phyloP scores from a whole-genome alignment of 1,140 invertebrate species.

The Rhagoletis zephyria region DNA sequence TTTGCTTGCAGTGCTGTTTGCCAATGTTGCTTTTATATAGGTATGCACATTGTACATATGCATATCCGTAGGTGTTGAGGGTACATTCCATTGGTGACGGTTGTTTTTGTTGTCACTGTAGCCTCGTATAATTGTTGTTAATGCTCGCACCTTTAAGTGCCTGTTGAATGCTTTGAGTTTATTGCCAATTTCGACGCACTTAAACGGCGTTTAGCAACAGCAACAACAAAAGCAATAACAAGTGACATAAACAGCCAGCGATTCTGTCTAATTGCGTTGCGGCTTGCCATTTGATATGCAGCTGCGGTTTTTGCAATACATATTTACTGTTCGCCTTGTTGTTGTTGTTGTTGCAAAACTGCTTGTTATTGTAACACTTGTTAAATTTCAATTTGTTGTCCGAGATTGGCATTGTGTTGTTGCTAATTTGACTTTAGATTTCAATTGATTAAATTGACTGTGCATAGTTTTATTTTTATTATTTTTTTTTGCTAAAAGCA shows the following conservation, averaged over 20 bases:
- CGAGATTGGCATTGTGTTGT: constrained; percentile 30
- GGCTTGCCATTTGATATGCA: constrained; percentile 48
- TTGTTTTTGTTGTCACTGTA: not conserved
- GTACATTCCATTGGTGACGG: not conserved
- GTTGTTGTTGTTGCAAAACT: constrained; percentile 30
- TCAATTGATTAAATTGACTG: constrained; percentile 26
- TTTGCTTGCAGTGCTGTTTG: constrained; percentile 24
- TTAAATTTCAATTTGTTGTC: constrained; percentile 29
- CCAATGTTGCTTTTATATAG: not conserved
- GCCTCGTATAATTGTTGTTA: not conserved
- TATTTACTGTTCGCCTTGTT: not conserved
- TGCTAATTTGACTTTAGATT: constrained; percentile 31
- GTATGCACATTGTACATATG: no score
- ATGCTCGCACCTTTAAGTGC: constrained; percentile 16
- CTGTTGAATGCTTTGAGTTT: constrained; percentile 22
- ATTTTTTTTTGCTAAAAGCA: not conserved
- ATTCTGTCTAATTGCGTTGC: constrained; percentile 40
- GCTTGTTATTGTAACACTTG: constrained; percentile 41
- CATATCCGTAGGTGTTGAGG: not conserved
- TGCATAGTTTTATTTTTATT: not conserved
- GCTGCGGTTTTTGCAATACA: constrained; percentile 40
- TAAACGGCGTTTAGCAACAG: constrained; percentile 21
- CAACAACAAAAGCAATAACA: not conserved
- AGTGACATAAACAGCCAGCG: not conserved
- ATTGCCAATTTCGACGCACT: constrained; percentile 38